Conservation (phyloP, 1,140 invertebrate genomes). For the Drosophila persimilis region DNA sequence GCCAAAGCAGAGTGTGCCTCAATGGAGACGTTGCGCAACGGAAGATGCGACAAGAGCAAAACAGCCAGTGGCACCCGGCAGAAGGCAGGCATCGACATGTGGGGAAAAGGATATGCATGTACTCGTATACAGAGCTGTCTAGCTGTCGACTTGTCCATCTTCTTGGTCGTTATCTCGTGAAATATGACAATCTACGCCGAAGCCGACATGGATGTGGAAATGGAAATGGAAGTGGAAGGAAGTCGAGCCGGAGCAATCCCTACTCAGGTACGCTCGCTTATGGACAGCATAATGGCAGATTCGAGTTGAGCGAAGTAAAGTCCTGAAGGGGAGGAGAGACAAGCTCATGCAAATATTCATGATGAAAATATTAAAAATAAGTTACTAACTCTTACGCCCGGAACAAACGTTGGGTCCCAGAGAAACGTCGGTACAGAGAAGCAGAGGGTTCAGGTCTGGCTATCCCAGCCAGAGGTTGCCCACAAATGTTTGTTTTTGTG, state of each 20-base stretch:
- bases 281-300: constrained; percentile 58
- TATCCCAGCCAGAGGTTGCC: constrained; percentile 1
- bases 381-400: constrained; percentile 49
- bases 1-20: constrained; percentile 28
- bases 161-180: constrained; percentile 63
- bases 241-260: constrained; percentile 18
- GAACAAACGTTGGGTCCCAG: constrained; percentile 5
- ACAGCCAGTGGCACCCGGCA: constrained; percentile 1
- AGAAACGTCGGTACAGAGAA: constrained; percentile 1
- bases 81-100: constrained; percentile 35
- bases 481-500: constrained; percentile 24
- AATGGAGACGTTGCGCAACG: constrained; percentile 34
- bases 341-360: constrained; percentile 62
- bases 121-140: constrained; percentile 17
- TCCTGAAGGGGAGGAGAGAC: constrained; percentile 35
- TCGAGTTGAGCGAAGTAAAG: constrained; percentile 62
- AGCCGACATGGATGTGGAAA: constrained; percentile 32
- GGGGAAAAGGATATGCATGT: constrained; percentile 52
- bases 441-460: constrained; percentile 4
- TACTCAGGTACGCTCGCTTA: constrained; percentile 24
- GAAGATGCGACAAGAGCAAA: constrained; percentile 48
- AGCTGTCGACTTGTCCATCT: constrained; percentile 60
- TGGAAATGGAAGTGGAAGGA: constrained; percentile 24
- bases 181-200: constrained; percentile 70
- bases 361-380: constrained; percentile 74